Evolutionary conservation across 2,888 invertebrate species (phyloP).

Genomic region (Acrobasis repandana): DNA sequence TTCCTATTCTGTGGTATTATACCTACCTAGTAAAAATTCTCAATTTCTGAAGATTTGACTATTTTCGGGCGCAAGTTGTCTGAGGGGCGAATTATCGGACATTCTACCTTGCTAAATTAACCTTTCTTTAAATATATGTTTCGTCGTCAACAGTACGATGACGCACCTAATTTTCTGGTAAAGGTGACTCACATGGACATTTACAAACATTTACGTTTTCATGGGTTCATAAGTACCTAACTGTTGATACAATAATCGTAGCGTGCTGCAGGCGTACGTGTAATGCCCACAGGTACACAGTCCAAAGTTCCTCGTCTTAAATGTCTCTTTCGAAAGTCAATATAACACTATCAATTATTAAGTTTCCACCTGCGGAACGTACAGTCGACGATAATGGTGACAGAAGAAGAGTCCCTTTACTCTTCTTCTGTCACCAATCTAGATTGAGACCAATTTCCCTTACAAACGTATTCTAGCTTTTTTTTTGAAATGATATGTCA

Average conservation of each 20-base stretch:
- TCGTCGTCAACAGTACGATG: not conserved
- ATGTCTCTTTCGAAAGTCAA: conserved; percentile 47
- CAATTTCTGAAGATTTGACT: too few relatives aligned
- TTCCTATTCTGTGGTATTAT: too few relatives aligned
- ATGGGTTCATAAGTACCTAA: not conserved
- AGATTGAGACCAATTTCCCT: too few relatives aligned
- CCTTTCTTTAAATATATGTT: too few relatives aligned
- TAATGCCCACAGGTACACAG: conserved; percentile 6
- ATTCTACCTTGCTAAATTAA: too few relatives aligned
- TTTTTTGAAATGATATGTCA: too few relatives aligned
- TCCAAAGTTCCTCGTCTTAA: conserved; percentile 33
- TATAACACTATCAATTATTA: conserved; percentile 53
- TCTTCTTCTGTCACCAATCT: too few relatives aligned
- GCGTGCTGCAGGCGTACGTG: not conserved
- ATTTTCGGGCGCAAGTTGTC: too few relatives aligned
- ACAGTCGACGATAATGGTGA: conserved; percentile 32
- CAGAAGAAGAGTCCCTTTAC: not conserved
- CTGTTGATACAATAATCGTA: not conserved
- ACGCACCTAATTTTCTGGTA: not conserved
- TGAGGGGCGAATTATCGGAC: too few relatives aligned
- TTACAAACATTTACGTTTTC: not conserved
- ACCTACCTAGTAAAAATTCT: too few relatives aligned
- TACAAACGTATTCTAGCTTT: too few relatives aligned
- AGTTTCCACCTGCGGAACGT: conserved; percentile 47
- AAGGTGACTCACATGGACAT: not conserved